Evolutionary conservation across 2,113 vertebrate species (phyloP).

Genomic region (Callorhinus ursinus): DNA sequence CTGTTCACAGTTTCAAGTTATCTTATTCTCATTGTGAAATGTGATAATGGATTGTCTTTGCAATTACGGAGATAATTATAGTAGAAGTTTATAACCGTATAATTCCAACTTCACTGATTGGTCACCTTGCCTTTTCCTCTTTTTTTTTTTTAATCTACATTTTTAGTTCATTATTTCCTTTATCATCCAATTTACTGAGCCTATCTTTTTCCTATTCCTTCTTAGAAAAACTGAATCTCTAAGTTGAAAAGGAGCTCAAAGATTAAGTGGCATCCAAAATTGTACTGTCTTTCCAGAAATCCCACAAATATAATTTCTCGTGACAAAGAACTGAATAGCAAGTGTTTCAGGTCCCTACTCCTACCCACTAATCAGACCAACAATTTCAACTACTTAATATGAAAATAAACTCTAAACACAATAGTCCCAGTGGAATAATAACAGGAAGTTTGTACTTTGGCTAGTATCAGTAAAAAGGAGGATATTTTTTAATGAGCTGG

Average conservation of each 20-base stretch:
- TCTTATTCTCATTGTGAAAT: background rate
- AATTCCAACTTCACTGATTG: background rate
- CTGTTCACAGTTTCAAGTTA: background rate
- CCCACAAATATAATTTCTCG: background rate
- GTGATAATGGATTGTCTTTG: background rate
- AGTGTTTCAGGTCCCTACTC: background rate
- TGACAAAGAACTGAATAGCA: background rate
- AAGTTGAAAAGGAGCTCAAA: background rate
- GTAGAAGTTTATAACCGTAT: background rate
- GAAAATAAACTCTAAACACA: conserved; percentile 22
- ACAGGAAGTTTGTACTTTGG: background rate
- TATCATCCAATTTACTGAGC: background rate
- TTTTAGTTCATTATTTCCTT: background rate
- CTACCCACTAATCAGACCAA: background rate
- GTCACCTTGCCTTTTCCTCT: background rate
- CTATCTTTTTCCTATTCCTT: background rate
- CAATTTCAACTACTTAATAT: background rate
- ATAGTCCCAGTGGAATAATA: background rate
- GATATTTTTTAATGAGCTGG: background rate
- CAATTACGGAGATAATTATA: background rate
- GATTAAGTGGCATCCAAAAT: background rate
- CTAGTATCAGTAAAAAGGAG: background rate
- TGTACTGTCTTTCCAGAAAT: background rate
- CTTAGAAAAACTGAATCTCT: background rate
- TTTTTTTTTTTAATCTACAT: background rate